Evolutionary conservation across 2,797 vertebrate genomes (phyloP), one percentile per base, ranked within the genome.

Genomic region (Leucoraja ocellata): DNA sequence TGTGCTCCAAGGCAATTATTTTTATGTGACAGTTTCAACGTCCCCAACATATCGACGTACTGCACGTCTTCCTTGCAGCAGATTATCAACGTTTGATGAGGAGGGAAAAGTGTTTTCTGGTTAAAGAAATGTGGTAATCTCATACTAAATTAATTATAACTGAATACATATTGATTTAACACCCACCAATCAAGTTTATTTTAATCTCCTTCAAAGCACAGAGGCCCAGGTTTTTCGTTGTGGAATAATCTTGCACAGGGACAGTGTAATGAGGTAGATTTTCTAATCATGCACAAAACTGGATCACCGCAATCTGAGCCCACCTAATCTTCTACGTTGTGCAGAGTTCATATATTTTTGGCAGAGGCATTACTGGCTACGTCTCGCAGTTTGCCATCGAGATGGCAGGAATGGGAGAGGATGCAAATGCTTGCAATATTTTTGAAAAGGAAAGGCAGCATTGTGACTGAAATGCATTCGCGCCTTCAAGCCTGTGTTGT

Each of bases 21-120:
- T 86, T 93, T 92, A 73, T 10, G 71, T 88, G 84, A 88, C 84
- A 92, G 21, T 92, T 92, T 92, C 90, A 92, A 92, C 28, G 21
- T 54, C 71, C 90, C 71, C 90, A 54, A n/a, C 90, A 74, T 36
- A 91, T 91, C 90, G 28, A 91, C 46, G 13, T 18, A 74, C 46
- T 71, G 74, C 18, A 16, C 32, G 61, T 8, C n/a, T 88, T 68
- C 36, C 63, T 36, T 88, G 61, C 61, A 88, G 68, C 61, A 36
- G 68, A 68, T 88, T 88, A 16, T 65, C 32, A 68, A 36, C 16
- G 23, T 14, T 65, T 32, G 61, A 88, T 68, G n/a, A 36, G 84
- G 84, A 28, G n/a, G 5, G 28, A 6, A 65, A 36, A 32, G 13
- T 21, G 16, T 14, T 9, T 65, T 65, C 84, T 65, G n/a, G 14